A percentile compares a stretch with the other conserved stretches of the same genome.
Conservation (phyloP, 2,797 vertebrate genomes). For the Sebastes hubbsi region DNA sequence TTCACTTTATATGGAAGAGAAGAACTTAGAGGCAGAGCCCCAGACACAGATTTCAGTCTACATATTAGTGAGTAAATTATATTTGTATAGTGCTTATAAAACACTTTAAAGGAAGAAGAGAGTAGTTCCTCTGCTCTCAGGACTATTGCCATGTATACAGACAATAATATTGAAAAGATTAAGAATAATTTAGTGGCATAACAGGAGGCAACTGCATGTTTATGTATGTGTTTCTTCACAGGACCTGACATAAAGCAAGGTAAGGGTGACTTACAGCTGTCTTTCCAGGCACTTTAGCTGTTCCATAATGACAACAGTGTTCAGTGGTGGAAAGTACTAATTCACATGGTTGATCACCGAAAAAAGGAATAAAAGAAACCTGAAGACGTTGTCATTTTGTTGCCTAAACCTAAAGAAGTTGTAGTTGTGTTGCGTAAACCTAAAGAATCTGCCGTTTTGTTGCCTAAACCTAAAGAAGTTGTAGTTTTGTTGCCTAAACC, state of each 20-base stretch:
- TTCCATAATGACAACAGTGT: neutral
- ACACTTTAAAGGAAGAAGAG: neutral
- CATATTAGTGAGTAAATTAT: neutral
- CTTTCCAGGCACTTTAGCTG: neutral
- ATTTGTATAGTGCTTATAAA: neutral
- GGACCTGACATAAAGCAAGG: neutral
- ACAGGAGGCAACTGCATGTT: neutral
- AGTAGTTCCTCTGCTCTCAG: neutral
- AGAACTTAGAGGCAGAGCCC: neutral
- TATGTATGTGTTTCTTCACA: neutral
- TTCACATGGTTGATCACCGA: too few species aligned
- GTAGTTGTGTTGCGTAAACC: too few species aligned
- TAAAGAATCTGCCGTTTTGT: too few species aligned
- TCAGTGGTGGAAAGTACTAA: neutral
- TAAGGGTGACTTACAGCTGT: neutral
- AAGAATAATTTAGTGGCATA: neutral
- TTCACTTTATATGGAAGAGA: too few species aligned
- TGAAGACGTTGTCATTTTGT: too few species aligned
- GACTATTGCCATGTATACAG: neutral
- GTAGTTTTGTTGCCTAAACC: too few species aligned
- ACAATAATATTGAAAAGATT: neutral
- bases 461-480: too few species aligned
- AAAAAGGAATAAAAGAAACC: too few species aligned
- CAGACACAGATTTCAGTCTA: neutral
- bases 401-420: too few species aligned